Conservation (phyloP, 2,888 invertebrate genomes). For the Vesta saturnalis region DNA sequence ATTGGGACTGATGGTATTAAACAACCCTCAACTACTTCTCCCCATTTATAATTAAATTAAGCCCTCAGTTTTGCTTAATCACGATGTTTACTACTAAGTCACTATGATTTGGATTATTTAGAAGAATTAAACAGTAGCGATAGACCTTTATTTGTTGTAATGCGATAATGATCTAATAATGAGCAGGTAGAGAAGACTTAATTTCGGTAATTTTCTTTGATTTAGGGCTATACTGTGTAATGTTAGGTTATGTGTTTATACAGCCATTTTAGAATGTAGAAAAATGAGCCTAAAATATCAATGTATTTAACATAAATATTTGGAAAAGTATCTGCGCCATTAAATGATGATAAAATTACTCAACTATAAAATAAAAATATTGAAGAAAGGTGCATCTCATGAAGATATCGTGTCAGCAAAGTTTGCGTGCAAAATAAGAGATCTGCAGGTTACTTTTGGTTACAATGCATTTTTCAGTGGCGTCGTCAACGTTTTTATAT, state of each 20-base stretch:
- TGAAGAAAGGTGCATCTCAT: background rate
- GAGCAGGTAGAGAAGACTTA: conserved; percentile 23
- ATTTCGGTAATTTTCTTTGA: conserved; percentile 19
- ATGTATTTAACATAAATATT: background rate
- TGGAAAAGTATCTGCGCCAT: background rate
- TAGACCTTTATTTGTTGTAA: conserved; percentile 38
- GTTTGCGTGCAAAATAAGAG: conserved; percentile 17
- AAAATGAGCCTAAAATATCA: background rate
- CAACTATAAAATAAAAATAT: background rate
- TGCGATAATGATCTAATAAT: conserved; percentile 33
- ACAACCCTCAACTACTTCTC: conserved; percentile 20
- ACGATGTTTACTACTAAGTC: conserved; percentile 42
- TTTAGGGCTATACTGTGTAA: background rate
- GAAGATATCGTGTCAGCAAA: conserved; percentile 2
- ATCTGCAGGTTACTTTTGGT: conserved; percentile 39
- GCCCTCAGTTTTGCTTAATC: conserved; percentile 40
- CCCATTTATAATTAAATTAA: conserved; percentile 34
- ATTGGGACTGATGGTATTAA: conserved; percentile 27
- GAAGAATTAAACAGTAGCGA: conserved; percentile 44
- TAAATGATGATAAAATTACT: too few relatives aligned
- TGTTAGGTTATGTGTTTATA: background rate
- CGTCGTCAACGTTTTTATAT: conserved; percentile 20
- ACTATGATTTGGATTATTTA: conserved; percentile 42
- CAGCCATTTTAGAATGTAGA: too few relatives aligned
- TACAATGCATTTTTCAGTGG: conserved; percentile 38